Base-by-base conservation (phyloP, 2,797 vertebrate species). In the Mastacembelus armatus region DNA sequence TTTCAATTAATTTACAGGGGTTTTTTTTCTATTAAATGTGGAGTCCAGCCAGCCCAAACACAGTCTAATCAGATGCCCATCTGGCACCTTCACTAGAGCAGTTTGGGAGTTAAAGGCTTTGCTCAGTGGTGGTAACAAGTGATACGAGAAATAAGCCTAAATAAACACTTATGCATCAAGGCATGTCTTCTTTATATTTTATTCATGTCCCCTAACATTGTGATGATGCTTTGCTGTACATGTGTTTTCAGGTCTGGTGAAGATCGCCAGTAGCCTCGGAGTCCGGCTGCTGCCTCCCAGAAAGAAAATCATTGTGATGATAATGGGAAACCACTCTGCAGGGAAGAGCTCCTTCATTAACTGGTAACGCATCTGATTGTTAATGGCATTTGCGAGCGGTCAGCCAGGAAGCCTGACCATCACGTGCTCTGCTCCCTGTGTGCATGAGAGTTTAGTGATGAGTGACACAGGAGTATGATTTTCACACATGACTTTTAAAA, bases 281-380 rank as follows among this genome's bases (percentile, higher is more conserved):
- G 74, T 94, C 24, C 78, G 75, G 10, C 89, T 95, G 16, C 86
- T 95, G 49, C 92, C 94, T 51, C 94, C 94, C 7, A 90, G 90
- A 48, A 94, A 94, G 87, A 95, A 95, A 86, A 94, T 95, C 42
- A 88, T 89, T 2, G 93, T 95, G 75, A 93, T 94, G 94, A 94
- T 95, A 67, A 91, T 94, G 93, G 94, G 94, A 7, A 95, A 94
- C 85, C 94, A 95, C 75, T 95, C 94, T 9, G 94, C 94, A 22
- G 93, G 94, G 51, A 95, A 95, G 80, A 95, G 94, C 85, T 94
- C 94, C 64, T 95, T 95, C 75, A 95, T 95, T 84, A 95, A 95
- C 86, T 95, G 94, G 94, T 95, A 93, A 91, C 26, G 16, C 36
- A 19, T 21, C n/a, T 26, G 3, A n/a, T 51, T 67, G 32, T 50